Base-by-base conservation (phyloP, 2,113 vertebrate species). In the Dicerorhinus sumatrensis region DNA sequence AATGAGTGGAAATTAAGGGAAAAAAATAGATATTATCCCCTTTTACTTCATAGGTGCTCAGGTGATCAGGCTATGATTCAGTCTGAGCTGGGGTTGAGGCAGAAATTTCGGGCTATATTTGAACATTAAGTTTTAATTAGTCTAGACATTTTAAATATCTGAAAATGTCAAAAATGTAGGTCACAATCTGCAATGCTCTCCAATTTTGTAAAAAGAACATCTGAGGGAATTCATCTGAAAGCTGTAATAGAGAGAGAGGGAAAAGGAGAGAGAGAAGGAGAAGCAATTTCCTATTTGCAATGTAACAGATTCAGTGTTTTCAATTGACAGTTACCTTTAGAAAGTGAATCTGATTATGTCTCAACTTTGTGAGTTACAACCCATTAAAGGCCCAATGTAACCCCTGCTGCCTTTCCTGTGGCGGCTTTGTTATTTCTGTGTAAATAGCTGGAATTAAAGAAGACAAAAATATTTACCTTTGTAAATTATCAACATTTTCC, bases 81-180 rank as follows among this genome's bases (percentile, higher is more conserved):
- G 1, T 16, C 2, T 12, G 20, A 62, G 25, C 33, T 46, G 6
- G 31, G 46, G 5, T 7, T 65, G 29, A 91, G 23, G 14, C 72
- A 69, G 14, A 72, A 86, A 2, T 81, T 91, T 94, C 70, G 27
- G 85, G 20, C 56, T 89, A 0, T 48, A 42, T 79, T 87, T 69
- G 39, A 84, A 94, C 10, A 51, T 46, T 8, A 48, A 29, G 1
- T 91, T 85, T 51, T 81, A 84, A 69, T 83, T 65, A n/a, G 6
- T 76, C 8, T 46, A 58, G 29, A 62, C 6, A 94, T n/a, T 54
- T 54, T 87, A 75, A 36, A 80, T 63, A 69, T 36, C 39, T 58
- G 39, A 93, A 96, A 94, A 46, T 79, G 23, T 92, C 9, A 91
- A 92, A 70, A 97, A 63, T 67, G 29, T 72, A 92, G 36, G 20